These are phyloP conservation scores for Passer montanus DNA, from an alignment of 2,113 vertebrate species.

Conservation along the genomic window DNA sequence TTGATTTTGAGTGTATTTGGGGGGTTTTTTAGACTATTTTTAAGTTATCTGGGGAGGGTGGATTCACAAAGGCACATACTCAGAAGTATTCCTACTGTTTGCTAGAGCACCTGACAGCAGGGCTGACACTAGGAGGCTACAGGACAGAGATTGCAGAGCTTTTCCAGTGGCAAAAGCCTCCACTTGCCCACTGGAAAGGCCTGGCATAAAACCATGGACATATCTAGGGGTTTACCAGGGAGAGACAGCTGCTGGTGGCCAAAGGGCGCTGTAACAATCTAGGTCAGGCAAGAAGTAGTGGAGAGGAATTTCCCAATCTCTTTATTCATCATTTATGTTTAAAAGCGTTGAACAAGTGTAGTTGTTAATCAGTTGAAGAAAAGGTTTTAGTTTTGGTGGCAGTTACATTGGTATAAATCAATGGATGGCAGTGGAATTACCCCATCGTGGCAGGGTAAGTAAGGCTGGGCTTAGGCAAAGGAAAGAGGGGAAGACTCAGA, in stretches of 20 bases:
- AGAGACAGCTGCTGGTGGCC: neutral
- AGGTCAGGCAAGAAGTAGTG: neutral
- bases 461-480: neutral
- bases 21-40: neutral
- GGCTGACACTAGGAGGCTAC: neutral
- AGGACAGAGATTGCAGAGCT: neutral
- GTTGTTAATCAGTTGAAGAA: neutral
- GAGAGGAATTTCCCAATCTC: neutral
- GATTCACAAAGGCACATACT: neutral
- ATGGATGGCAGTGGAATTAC: neutral
- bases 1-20: neutral
- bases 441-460: neutral
- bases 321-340: neutral
- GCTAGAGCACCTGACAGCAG: neutral
- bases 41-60: neutral
- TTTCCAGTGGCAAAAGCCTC: neutral
- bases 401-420: neutral
- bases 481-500: neutral
- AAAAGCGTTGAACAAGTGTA: neutral
- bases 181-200: neutral
- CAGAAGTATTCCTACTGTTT: neutral
- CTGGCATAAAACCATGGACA: neutral
- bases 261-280: neutral
- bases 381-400: neutral
- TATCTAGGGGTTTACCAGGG: neutral